phyloP scores from a whole-genome alignment of 2,888 invertebrate genomes.

The Agrochola macilenta region DNA sequence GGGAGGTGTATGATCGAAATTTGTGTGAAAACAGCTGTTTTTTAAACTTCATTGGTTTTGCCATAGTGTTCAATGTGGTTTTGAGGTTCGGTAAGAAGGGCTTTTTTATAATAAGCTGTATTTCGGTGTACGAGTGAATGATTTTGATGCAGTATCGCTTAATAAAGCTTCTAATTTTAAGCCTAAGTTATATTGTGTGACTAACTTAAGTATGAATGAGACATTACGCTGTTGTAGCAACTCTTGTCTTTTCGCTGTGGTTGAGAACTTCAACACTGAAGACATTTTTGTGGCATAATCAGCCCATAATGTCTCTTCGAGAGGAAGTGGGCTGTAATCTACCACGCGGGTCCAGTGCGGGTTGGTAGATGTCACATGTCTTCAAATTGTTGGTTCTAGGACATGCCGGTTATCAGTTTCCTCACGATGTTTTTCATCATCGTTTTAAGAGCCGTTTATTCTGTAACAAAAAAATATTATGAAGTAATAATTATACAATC shows the following conservation, averaged over 20 bases:
- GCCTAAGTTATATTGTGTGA: too few relatives aligned
- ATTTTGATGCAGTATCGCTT: neutral
- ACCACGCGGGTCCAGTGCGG: neutral
- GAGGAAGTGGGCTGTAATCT: neutral
- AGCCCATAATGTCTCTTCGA: neutral
- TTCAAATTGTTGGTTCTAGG: neutral
- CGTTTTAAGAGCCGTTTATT: neutral
- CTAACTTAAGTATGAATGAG: neutral
- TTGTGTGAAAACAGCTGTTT: conserved; percentile 2
- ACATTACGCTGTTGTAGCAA: too few relatives aligned
- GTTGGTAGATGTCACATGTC: neutral
- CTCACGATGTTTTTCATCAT: neutral
- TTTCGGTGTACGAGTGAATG: neutral
- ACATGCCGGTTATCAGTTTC: too few relatives aligned
- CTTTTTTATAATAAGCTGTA: too few relatives aligned
- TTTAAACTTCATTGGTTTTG: neutral
- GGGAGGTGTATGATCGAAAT: conserved; percentile 11
- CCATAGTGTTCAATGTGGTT: neutral
- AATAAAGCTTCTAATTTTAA: neutral
- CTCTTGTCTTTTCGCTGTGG: neutral
- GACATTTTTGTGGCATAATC: neutral
- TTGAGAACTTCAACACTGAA: neutral
- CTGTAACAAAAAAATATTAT: too few relatives aligned
- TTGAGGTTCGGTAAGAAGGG: neutral
- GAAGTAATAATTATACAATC: too few relatives aligned